A percentile compares a stretch with the other conserved stretches of the same genome.
Evolutionary conservation across 1,140 invertebrate genomes (phyloP).

Genomic region (Cydia strobilella): DNA sequence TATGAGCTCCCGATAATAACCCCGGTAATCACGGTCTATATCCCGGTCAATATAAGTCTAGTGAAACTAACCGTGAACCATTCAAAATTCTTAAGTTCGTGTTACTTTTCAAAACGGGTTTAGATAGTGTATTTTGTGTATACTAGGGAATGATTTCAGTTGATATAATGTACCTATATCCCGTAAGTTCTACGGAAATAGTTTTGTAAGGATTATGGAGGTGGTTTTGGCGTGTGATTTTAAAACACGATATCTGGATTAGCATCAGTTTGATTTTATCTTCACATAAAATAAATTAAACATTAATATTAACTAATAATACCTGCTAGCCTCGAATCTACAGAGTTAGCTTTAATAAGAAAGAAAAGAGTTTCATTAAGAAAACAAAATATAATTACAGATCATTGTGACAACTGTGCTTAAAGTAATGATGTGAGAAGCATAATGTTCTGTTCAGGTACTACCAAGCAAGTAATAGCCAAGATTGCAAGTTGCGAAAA

Average conservation of each 20-base stretch:
- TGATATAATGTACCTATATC: no score
- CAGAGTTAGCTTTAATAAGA: conserved; percentile 11
- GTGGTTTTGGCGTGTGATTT: no score
- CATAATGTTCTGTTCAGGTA: background rate
- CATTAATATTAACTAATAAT: background rate
- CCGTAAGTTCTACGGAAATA: no score
- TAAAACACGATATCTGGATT: background rate
- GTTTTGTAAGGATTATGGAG: no score
- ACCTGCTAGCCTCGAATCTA: conserved; percentile 20
- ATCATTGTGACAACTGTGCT: background rate
- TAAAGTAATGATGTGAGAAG: background rate
- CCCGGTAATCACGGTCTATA: no score
- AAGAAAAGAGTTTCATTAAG: conserved; percentile 19
- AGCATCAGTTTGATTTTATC: background rate
- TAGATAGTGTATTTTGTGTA: no score
- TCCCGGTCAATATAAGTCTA: no score
- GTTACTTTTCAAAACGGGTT: no score
- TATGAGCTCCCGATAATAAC: no score
- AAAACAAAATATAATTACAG: background rate
- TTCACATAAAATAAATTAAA: background rate
- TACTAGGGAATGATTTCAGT: no score
- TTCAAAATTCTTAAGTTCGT: no score
- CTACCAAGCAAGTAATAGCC: conserved; percentile 6
- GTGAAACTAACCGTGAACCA: no score
- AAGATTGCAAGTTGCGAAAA: background rate